phyloP scores from a whole-genome alignment of 2,113 vertebrate species.

The Cebus imitator region DNA sequence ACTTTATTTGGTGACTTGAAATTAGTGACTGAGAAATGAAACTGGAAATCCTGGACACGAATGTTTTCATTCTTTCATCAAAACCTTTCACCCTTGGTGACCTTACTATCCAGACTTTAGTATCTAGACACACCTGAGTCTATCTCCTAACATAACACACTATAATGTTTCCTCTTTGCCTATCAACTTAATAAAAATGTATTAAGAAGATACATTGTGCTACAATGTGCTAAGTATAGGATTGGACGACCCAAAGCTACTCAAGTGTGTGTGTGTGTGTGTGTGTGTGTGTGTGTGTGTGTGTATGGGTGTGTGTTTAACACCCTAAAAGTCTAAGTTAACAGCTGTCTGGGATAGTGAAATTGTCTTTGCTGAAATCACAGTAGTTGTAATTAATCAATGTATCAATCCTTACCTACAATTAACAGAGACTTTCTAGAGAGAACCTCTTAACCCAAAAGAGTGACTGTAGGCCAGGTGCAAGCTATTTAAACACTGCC shows the following conservation, averaged over 20 bases:
- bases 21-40: neutral
- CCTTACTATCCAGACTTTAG: neutral
- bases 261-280: neutral
- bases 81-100: neutral
- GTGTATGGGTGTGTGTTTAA: neutral
- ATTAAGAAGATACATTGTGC: neutral
- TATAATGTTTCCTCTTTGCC: neutral
- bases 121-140: neutral
- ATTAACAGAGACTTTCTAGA: neutral
- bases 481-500: no score
- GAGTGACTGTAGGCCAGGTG: neutral
- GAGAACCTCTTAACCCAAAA: neutral
- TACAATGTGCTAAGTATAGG: neutral
- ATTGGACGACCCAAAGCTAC: neutral
- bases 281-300: neutral
- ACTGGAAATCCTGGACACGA: neutral
- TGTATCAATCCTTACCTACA: neutral
- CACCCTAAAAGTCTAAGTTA: neutral
- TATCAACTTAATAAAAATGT: neutral
- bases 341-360: neutral
- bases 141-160: neutral
- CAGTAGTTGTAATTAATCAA: neutral
- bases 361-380: neutral
- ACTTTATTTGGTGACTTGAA: neutral
- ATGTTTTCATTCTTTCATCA: neutral